Conservation (phyloP, 2,888 invertebrate genomes). For the Polyploca ridens region DNA sequence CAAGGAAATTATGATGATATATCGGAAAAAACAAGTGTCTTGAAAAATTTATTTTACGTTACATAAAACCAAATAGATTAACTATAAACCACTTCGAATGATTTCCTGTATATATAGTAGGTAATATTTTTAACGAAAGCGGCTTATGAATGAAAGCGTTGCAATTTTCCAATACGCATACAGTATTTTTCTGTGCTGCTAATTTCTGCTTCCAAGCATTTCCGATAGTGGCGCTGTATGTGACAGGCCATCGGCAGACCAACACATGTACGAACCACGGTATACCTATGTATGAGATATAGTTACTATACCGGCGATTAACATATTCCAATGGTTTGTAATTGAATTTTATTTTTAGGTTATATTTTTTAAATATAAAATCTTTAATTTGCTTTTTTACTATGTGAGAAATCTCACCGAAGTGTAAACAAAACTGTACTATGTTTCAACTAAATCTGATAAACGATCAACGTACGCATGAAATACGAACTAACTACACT, state of each 20-base stretch:
- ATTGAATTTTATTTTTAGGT: background rate
- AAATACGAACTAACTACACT: too few relatives aligned
- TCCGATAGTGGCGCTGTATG: constrained; percentile 30
- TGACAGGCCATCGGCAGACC: constrained; percentile 29
- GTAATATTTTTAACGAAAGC: constrained; percentile 16
- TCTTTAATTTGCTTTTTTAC: too few relatives aligned
- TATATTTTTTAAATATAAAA: background rate
- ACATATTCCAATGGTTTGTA: background rate
- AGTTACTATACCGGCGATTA: background rate
- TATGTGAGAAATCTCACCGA: too few relatives aligned
- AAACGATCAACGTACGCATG: too few relatives aligned
- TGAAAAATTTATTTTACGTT: too few relatives aligned
- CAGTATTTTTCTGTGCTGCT: constrained; percentile 28
- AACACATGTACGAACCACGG: background rate
- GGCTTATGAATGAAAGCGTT: constrained; percentile 13
- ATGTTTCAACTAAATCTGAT: too few relatives aligned
- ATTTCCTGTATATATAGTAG: background rate
- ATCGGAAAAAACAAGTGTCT: too few relatives aligned
- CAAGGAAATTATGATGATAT: too few relatives aligned
- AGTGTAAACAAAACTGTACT: too few relatives aligned
- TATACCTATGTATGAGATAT: background rate
- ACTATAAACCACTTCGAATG: background rate
- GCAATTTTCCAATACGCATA: constrained; percentile 19
- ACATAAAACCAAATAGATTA: too few relatives aligned
- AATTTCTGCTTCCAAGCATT: constrained; percentile 35